Base-by-base conservation (phyloP, 2,113 vertebrate genomes). In the Oriolus oriolus region DNA sequence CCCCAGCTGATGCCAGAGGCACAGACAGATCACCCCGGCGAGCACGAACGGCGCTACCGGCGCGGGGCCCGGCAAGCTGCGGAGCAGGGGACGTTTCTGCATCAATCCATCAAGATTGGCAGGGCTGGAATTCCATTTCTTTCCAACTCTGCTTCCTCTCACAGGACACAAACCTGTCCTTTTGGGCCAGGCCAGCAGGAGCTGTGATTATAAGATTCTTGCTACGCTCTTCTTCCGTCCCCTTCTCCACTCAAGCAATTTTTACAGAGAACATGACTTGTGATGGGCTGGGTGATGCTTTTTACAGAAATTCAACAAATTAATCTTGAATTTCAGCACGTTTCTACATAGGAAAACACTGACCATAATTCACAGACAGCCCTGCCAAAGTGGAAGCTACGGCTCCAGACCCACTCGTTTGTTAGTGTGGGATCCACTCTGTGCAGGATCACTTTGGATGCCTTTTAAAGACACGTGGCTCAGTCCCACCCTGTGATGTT, bases 1-100 rank as follows among this genome's bases (percentile, higher is more conserved):
- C 83, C 86, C 44, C 64, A 70, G 90, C 64, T 27, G 65, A 61
- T 71, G 88, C 87, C 92, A 86, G 66, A 26, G 69, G 86, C 73
- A 92, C 85, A 22, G 78, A 61, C 41, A 16, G 23, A 75, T 71
- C 83, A 10, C 31, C 47, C 75, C 2, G 2, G 4, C 3, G 27
- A 52, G 33, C 35, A 27, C 1, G 8, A 37, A 50, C 0, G 1
- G 54, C 19, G 73, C 80, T 39, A 33, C 57, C 49, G 37, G 65
- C 30, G 13, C 5, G 1, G 52, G 78, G 79, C 70, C 84, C 30
- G 10, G 54, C 53, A 31, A 33, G 64, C 71, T n/a, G 70, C 12
- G 19, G 66, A 52, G 31, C 44, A 83, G 22, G 8, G 44, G 52
- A 71, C 76, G 37, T 15, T 88, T 64, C 8, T 68, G 69, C 65